Conservation (phyloP, 2,888 invertebrate genomes). For the Sarcophaga carnaria region DNA sequence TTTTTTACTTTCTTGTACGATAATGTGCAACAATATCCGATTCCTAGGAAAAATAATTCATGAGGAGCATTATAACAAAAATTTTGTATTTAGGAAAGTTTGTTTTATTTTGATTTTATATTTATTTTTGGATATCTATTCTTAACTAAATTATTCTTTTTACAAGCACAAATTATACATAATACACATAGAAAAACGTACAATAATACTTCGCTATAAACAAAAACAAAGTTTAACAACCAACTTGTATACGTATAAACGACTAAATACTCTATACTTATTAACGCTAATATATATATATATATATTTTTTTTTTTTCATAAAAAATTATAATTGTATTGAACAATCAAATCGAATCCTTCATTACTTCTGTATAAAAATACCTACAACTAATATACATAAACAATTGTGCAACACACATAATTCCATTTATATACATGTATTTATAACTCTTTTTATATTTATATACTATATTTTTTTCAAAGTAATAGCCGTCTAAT, state of each 20-base stretch:
- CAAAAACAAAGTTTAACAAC: background rate
- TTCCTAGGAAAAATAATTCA: no score
- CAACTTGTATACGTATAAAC: background rate
- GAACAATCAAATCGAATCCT: background rate
- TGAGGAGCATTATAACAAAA: no score
- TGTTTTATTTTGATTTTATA: constrained; percentile 24
- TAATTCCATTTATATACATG: background rate
- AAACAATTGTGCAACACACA: background rate
- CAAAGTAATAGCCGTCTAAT: background rate
- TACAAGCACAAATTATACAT: background rate
- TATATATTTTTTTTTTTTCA: no score
- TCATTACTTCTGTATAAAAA: background rate
- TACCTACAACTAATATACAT: background rate
- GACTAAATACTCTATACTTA: no score
- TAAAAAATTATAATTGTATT: no score
- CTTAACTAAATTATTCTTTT: constrained; percentile 4
- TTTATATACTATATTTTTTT: background rate
- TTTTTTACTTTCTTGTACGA: no score
- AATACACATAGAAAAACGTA: background rate
- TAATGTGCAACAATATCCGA: no score
- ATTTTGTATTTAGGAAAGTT: no score
- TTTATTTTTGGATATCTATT: background rate
- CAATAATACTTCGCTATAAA: background rate
- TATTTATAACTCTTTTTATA: background rate
- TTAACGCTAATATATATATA: no score